Evolutionary conservation across 2,113 vertebrate genomes (phyloP), one percentile per base, ranked within the genome.

Genomic region (Sisor rabdophorus): DNA sequence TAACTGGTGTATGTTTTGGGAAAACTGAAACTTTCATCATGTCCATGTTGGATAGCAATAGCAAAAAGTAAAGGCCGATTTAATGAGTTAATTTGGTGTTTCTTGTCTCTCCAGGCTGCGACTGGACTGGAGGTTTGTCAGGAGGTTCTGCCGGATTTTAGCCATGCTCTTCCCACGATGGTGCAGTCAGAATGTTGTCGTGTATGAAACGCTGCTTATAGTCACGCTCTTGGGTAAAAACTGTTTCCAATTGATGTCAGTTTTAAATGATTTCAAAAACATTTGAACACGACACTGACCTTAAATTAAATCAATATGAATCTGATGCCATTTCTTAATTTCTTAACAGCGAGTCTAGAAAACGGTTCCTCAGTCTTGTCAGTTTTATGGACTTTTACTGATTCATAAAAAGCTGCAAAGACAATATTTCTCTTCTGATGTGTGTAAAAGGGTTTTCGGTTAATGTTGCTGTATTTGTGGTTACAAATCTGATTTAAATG

Each of bases 181-280:
- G 91, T 90, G 86, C 59, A 94, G 93, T 11, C 91, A 88, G 53
- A 95, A 88, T 80, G 88, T 84, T 2, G 88, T 97, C 61, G 98
- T 99, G 96, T 96, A 97, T 84, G 88, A 91, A 67, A 98, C 95
- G 0, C 90, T 99, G 80, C 90, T 99, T 0, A 76, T 52, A 12
- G 89, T 98, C 30, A 90, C 94, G 5, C 89, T 99, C 11, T 86
- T 94, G 84, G 94, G 97, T 98, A 87, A 83, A 32, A 64, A 15
- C 1, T 10, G 40, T 44, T 44, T 44, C 4, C 10, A 44, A 10
- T 44, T 44, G 40, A 9, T 9, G 10, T 10, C 40, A 44, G n/a
- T n/a, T 44, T 44, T 44, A 44, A 44, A 44, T 44, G 5, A 44
- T n/a, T n/a, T n/a, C n/a, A n/a, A n/a, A n/a, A n/a, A n/a, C n/a